phyloP scores from a whole-genome alignment of 2,113 vertebrate species.

The Spheniscus mendiculus region DNA sequence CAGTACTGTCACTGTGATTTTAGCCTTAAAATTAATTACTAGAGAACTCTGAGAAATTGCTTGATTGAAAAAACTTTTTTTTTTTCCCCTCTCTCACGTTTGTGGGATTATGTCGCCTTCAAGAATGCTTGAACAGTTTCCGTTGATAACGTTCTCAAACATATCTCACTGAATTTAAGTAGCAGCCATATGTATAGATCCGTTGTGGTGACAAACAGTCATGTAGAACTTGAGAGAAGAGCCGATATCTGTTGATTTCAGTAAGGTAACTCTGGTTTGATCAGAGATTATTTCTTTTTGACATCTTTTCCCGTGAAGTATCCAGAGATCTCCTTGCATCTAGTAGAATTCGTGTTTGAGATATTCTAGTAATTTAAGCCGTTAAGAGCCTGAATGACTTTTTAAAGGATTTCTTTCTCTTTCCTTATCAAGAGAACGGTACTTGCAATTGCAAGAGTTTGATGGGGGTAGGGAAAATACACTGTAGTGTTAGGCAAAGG shows the following conservation, averaged over 20 bases:
- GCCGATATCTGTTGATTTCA: background rate
- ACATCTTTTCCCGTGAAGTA: background rate
- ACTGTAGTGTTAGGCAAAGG: background rate
- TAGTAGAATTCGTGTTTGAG: background rate
- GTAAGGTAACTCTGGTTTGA: background rate
- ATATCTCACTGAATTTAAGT: background rate
- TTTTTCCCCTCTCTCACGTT: fast-evolving
- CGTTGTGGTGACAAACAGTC: background rate
- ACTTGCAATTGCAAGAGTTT: background rate
- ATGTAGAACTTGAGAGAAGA: background rate
- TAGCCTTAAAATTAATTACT: background rate
- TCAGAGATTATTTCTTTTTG: background rate
- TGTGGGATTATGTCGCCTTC: background rate
- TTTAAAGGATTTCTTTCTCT: background rate
- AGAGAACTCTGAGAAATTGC: background rate
- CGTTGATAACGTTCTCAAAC: background rate
- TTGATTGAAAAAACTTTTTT: background rate
- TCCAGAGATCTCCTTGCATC: background rate
- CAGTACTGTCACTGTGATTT: background rate
- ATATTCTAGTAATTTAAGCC: background rate
- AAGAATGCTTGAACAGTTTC: background rate
- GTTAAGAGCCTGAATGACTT: background rate
- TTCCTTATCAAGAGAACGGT: background rate
- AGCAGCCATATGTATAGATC: background rate
- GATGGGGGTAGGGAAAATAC: background rate